phyloP scores from a whole-genome alignment of 2,888 invertebrate genomes.

The Argynnis bischoffii region DNA sequence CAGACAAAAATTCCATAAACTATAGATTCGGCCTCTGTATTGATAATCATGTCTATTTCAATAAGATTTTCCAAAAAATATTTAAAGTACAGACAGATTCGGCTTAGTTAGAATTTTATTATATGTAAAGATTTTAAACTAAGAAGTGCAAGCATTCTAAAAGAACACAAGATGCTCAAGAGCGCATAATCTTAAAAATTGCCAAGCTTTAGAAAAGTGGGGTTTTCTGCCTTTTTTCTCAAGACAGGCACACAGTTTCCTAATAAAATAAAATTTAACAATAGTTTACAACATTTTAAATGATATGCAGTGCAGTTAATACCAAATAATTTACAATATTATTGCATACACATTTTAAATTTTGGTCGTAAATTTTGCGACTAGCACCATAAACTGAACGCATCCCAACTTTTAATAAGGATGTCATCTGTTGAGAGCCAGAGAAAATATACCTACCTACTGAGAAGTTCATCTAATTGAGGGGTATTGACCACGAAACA shows the following conservation, averaged over 20 bases:
- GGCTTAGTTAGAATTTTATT: too few relatives aligned
- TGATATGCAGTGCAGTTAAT: too few relatives aligned
- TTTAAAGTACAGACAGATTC: too few relatives aligned
- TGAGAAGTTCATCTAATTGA: slow-evolving; percentile 25
- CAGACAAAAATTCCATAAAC: too few relatives aligned
- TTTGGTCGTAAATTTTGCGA: background rate
- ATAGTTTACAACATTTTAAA: background rate
- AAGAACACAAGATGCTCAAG: background rate
- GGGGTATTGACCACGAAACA: slow-evolving; percentile 36
- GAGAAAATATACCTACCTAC: too few relatives aligned
- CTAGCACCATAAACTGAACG: slow-evolving; percentile 36
- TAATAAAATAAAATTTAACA: background rate
- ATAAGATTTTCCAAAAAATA: too few relatives aligned
- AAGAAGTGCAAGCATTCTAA: background rate
- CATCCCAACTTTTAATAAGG: slow-evolving; percentile 34
- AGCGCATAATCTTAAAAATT: background rate
- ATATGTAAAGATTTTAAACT: too few relatives aligned
- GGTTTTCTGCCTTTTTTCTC: background rate
- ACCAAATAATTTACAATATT: too few relatives aligned
- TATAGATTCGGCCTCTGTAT: too few relatives aligned
- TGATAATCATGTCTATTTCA: too few relatives aligned
- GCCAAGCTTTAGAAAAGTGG: background rate
- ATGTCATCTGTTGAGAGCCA: slow-evolving; percentile 34
- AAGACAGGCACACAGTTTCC: background rate
- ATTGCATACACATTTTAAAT: background rate